phyloP scores from a whole-genome alignment of 2,888 invertebrate genomes.

The Agapostemon virescens region DNA sequence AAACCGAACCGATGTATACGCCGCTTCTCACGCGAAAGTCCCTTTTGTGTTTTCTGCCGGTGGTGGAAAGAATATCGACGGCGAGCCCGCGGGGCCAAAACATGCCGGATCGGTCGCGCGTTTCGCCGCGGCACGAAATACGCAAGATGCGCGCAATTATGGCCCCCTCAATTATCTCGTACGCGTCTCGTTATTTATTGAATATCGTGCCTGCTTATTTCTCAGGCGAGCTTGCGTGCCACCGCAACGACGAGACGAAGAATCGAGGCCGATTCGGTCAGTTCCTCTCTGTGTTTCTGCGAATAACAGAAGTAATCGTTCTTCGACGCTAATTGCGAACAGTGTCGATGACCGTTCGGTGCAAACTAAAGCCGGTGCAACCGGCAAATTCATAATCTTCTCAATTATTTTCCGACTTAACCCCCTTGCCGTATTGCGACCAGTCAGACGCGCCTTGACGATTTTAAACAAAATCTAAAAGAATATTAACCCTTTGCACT shows the following conservation, averaged over 20 bases:
- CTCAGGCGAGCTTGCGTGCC: conserved; percentile 71
- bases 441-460: too few relatives aligned
- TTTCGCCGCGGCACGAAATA: conserved; percentile 57
- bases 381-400: background rate
- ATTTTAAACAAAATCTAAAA: too few relatives aligned
- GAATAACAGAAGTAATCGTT: conserved; percentile 13
- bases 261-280: background rate
- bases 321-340: conserved; percentile 25
- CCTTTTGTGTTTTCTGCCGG: conserved; percentile 58
- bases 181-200: conserved; percentile 72
- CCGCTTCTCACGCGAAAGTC: conserved; percentile 61
- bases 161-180: conserved; percentile 72
- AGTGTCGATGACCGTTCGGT: background rate
- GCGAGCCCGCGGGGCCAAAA: conserved; percentile 64
- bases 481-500: too few relatives aligned
- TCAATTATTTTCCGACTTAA: background rate
- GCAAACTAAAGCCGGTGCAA: background rate
- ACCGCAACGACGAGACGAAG: conserved; percentile 16
- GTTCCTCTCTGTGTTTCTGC: conserved; percentile 18
- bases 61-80: conserved; percentile 42
- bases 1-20: conserved; percentile 70
- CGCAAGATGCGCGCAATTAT: conserved; percentile 71
- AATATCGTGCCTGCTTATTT: conserved; percentile 66
- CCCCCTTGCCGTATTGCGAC: too few relatives aligned
- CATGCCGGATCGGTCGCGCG: conserved; percentile 66